Evolutionary conservation across 2,797 vertebrate species (phyloP).

Genomic region (Chaunax sp.): DNA sequence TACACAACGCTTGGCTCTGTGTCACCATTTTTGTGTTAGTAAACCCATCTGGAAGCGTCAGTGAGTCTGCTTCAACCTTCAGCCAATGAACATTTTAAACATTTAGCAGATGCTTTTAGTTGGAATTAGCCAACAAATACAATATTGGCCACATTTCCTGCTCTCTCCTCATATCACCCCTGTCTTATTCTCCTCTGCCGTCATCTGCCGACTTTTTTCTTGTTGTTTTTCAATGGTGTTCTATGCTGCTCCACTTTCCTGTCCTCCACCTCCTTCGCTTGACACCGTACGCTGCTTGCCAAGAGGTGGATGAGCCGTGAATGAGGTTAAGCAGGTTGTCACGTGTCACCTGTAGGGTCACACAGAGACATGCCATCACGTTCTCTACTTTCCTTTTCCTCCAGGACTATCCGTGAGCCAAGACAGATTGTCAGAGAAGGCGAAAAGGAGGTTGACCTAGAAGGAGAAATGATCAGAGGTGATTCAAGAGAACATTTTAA

Average conservation of each 20-base stretch:
- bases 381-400: conserved; percentile 51
- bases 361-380: conserved; percentile 42
- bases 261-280: background rate
- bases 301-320: conserved; percentile 62
- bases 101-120: background rate
- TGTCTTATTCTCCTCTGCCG: conserved; percentile 5
- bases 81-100: background rate
- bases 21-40: conserved; percentile 23
- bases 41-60: conserved; percentile 31
- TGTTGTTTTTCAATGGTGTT: conserved; percentile 14
- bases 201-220: conserved; percentile 9
- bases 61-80: conserved; percentile 2
- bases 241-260: conserved; percentile 23
- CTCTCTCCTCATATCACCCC: background rate
- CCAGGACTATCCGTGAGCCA: conserved; percentile 31
- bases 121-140: background rate
- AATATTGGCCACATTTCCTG: background rate
- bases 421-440: conserved; percentile 47
- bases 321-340: conserved; percentile 65
- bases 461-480: conserved; percentile 19
- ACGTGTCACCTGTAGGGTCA: conserved; percentile 71
- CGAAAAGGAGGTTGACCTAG: conserved; percentile 25
- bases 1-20: conserved; percentile 5
- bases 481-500: conserved; percentile 12
- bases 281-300: conserved; percentile 37